Conservation (phyloP, 2,888 invertebrate species). For the Sesamia inferens region DNA sequence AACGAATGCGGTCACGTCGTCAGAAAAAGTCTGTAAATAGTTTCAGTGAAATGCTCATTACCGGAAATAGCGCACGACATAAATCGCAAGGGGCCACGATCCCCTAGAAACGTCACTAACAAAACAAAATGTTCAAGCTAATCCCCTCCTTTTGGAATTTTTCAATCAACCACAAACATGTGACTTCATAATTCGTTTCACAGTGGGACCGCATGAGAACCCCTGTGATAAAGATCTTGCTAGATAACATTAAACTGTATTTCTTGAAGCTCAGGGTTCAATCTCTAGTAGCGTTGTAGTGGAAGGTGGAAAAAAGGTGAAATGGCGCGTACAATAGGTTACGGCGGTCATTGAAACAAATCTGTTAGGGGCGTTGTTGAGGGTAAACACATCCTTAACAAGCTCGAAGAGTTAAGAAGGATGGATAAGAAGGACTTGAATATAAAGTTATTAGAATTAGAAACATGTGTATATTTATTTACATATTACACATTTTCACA, state of each 20-base stretch:
- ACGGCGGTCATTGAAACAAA: slow-evolving; percentile 80
- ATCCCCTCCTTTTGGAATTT: slow-evolving; percentile 83
- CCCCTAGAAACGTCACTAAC: slow-evolving; percentile 79
- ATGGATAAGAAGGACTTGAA: slow-evolving; percentile 42
- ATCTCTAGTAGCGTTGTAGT: slow-evolving; percentile 36
- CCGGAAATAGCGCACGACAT: slow-evolving; percentile 73
- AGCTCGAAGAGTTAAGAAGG: slow-evolving; percentile 63
- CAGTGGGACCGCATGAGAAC: slow-evolving; percentile 75
- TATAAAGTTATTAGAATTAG: slow-evolving; percentile 14
- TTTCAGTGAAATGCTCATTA: slow-evolving; percentile 61
- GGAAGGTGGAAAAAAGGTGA: slow-evolving; percentile 74
- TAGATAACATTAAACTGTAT: slow-evolving; percentile 60
- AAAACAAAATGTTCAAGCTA: slow-evolving; percentile 77
- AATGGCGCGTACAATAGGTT: slow-evolving; percentile 83
- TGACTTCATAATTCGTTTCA: slow-evolving; percentile 83
- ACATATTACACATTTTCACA: background rate
- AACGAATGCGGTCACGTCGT: slow-evolving; percentile 36
- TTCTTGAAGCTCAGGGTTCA: slow-evolving; percentile 28
- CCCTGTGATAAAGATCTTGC: slow-evolving; percentile 76
- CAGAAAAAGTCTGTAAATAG: slow-evolving; percentile 51
- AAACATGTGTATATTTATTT: background rate
- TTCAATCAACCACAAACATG: slow-evolving; percentile 85
- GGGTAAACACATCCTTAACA: slow-evolving; percentile 75
- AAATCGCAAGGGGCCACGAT: slow-evolving; percentile 74
- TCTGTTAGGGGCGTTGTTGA: slow-evolving; percentile 76